Percentiles rank a stretch among this genome's conserved stretches.
Conservation (phyloP, 2,888 invertebrate genomes). For the Antitype chi region DNA sequence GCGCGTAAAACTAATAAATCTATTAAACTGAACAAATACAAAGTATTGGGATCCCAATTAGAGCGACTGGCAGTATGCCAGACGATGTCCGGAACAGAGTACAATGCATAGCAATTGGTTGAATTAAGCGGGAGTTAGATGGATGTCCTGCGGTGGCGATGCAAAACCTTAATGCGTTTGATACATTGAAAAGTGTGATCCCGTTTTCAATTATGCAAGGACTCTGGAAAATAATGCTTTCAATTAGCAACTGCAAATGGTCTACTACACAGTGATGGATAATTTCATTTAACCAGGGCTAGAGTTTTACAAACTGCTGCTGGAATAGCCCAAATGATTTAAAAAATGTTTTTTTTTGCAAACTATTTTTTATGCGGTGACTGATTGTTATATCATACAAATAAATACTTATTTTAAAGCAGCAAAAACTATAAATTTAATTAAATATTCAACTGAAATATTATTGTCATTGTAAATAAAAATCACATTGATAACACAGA, state of each 20-base stretch:
- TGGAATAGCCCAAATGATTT: not conserved
- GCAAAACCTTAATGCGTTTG: conserved; percentile 42
- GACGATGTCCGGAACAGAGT: conserved; percentile 49
- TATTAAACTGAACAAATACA: conserved; percentile 65
- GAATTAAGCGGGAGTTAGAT: conserved; percentile 67
- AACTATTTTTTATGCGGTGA: no score
- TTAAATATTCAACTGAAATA: not conserved
- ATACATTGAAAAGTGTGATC: conserved; percentile 50
- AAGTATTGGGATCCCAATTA: conserved; percentile 67
- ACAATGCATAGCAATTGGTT: conserved; percentile 64
- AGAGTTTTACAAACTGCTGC: not conserved
- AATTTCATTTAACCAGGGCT: not conserved
- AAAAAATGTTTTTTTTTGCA: not conserved
- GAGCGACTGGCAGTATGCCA: conserved; percentile 63
- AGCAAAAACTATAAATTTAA: not conserved
- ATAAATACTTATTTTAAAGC: not conserved
- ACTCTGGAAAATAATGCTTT: not conserved
- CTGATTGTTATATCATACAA: not conserved
- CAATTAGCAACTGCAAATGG: not conserved
- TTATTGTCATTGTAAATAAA: not conserved
- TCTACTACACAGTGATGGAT: not conserved
- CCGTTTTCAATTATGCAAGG: conserved; percentile 27
- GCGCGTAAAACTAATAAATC: conserved; percentile 62
- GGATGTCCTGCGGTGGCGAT: conserved; percentile 56
- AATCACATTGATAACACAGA: conserved; percentile 2